phyloP scores from a whole-genome alignment of 2,113 vertebrate species.

The Callocephalon fimbriatum region DNA sequence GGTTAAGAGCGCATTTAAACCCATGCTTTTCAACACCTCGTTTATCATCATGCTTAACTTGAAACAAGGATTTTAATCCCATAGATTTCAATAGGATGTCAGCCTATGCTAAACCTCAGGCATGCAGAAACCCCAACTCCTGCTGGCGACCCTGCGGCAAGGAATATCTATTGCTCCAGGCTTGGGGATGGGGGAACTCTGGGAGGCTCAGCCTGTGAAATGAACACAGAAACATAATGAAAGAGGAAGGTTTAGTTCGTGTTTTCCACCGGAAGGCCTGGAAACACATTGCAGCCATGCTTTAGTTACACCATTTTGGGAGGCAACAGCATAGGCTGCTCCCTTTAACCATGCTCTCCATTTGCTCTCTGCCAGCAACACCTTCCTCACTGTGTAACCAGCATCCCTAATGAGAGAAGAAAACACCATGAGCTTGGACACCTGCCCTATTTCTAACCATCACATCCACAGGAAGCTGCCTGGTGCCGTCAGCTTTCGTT shows the following conservation, averaged over 20 bases:
- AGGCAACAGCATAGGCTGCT: neutral
- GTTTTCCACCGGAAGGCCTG: neutral
- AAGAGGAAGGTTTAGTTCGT: neutral
- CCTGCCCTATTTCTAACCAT: neutral
- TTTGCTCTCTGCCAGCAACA: neutral
- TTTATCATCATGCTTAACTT: neutral
- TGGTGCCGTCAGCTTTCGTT: neutral
- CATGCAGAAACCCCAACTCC: neutral
- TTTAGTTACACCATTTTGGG: neutral
- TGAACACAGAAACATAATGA: neutral
- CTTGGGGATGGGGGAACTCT: neutral
- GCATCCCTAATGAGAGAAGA: neutral
- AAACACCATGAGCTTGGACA: neutral
- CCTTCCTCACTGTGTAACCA: neutral
- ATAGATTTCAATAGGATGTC: neutral
- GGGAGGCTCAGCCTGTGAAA: neutral
- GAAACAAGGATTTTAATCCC: neutral
- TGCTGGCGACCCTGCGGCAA: fast-evolving
- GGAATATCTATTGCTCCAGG: neutral
- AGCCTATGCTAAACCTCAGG: neutral
- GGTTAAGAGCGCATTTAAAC: neutral
- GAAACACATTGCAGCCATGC: neutral
- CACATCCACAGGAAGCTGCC: neutral
- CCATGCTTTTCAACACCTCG: neutral
- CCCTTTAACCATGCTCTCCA: neutral